These are phyloP conservation scores for Xestobium rufovillosum DNA, from an alignment of 2,888 invertebrate genomes.

Conservation along the genomic window DNA sequence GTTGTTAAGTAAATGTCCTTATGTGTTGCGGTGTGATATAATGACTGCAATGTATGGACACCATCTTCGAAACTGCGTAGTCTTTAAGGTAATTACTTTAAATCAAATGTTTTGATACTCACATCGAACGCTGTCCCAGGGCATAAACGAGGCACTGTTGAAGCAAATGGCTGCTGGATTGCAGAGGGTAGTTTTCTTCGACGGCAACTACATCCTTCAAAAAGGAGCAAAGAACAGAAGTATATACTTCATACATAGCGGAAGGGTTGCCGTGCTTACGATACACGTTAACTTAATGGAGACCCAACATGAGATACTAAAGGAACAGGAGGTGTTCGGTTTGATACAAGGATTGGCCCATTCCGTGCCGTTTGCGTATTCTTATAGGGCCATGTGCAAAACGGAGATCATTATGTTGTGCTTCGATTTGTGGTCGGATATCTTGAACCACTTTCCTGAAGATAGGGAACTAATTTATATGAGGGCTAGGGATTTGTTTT, in stretches of 20 bases:
- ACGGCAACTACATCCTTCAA: background rate
- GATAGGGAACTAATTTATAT: background rate
- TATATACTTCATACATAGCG: background rate
- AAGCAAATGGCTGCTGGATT: background rate
- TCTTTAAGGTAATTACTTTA: background rate
- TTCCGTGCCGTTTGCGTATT: too few species aligned
- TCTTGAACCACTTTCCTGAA: background rate
- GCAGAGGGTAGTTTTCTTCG: background rate
- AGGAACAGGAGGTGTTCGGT: background rate
- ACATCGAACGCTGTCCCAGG: too few species aligned
- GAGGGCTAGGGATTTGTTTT: too few species aligned
- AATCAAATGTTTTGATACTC: too few species aligned
- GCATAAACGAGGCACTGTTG: conserved; percentile 2
- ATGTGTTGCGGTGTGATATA: background rate
- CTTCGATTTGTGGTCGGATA: background rate
- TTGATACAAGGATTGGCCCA: background rate
- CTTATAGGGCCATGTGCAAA: background rate
- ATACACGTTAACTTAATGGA: conserved; percentile 1
- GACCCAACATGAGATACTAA: background rate
- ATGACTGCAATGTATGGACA: background rate
- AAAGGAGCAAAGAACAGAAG: background rate
- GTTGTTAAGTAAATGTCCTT: background rate
- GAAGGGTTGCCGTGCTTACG: background rate
- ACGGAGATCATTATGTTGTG: background rate
- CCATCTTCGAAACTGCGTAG: background rate